Percentiles rank a stretch among this genome's conserved stretches.
Evolutionary conservation across 1,140 invertebrate species (phyloP).

Genomic region (Drosophila nebulosa): DNA sequence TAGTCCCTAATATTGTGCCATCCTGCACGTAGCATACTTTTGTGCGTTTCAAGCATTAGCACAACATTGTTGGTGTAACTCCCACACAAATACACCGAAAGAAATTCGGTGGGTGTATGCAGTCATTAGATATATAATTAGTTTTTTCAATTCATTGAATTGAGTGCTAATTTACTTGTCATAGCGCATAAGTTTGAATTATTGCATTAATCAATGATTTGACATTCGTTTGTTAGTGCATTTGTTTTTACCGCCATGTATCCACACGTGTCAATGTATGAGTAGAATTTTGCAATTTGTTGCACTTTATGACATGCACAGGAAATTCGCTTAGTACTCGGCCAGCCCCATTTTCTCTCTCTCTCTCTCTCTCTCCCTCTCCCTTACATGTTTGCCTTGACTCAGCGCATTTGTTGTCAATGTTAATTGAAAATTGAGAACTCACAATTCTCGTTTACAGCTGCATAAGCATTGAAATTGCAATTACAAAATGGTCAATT

Average conservation of each 20-base stretch:
- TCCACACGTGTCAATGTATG: background rate
- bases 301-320: slow-evolving; percentile 16
- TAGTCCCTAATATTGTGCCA: background rate
- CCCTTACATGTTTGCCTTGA: slow-evolving; percentile 25
- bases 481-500: slow-evolving; percentile 9
- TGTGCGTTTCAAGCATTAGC: slow-evolving; percentile 38
- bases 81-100: background rate
- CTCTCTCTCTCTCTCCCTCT: background rate
- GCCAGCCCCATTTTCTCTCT: background rate
- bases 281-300: slow-evolving; percentile 9
- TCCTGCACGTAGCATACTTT: slow-evolving; percentile 48
- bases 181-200: background rate
- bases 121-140: background rate
- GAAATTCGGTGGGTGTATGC: background rate
- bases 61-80: slow-evolving; percentile 17
- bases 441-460: slow-evolving; percentile 66
- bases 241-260: slow-evolving; percentile 9
- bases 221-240: background rate
- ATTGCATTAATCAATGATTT: background rate
- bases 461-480: slow-evolving; percentile 42
- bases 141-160: background rate
- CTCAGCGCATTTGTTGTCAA: slow-evolving; percentile 52
- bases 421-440: slow-evolving; percentile 75
- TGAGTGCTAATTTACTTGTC: background rate
- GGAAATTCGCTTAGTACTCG: background rate